These are phyloP conservation scores for Tragopan temminckii DNA, from an alignment of 2,797 vertebrate genomes.

Conservation along the genomic window DNA sequence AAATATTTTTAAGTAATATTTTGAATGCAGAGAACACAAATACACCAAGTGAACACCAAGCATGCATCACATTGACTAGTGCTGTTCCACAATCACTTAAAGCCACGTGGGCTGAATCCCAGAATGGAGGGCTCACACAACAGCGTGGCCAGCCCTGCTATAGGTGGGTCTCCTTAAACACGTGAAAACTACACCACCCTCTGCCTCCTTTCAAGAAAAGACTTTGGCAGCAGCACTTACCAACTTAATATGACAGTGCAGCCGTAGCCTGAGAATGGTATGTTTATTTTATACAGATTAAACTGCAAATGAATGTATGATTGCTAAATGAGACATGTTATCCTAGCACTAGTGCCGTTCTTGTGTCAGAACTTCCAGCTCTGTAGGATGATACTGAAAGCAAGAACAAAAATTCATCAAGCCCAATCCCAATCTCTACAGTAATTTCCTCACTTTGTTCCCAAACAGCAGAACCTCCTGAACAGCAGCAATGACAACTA, in stretches of 20 bases:
- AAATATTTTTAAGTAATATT: neutral
- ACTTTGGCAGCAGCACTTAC: rapidly evolving
- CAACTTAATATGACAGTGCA: neutral
- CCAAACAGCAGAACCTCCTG: neutral
- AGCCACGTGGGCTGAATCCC: neutral
- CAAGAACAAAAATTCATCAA: neutral
- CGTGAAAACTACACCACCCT: neutral
- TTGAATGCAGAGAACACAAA: neutral
- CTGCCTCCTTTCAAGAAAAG: neutral
- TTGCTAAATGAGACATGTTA: neutral
- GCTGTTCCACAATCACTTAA: neutral
- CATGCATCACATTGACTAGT: neutral
- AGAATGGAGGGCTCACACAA: rapidly evolving
- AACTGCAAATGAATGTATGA: neutral
- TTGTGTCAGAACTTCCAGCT: neutral
- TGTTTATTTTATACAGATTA: neutral
- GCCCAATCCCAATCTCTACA: neutral
- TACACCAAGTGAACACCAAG: neutral
- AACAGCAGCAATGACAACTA: neutral
- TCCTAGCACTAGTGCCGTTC: neutral
- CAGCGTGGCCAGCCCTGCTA: rapidly evolving
- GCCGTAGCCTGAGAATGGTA: neutral
- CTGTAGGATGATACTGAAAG: neutral
- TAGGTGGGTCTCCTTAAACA: neutral
- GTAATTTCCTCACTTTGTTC: neutral